Base-by-base conservation (phyloP, 2,113 vertebrate genomes). In the Rhipidura dahli region DNA sequence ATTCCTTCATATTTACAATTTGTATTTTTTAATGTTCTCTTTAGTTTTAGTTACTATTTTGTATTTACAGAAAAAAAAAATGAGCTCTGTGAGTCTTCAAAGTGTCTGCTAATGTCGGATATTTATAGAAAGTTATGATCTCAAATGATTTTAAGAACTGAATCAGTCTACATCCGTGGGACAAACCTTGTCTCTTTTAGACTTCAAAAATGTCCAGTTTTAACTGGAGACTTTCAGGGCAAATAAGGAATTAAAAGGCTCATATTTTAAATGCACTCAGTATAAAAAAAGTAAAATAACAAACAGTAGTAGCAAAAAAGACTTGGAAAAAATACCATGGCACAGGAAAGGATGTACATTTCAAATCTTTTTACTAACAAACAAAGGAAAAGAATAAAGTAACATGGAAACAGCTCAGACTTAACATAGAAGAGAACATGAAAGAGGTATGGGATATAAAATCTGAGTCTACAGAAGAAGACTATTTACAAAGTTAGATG, bases 31-130 rank as follows among this genome's bases (percentile, higher is more conserved):
- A 16, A 78, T 44, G 23, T 87, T 80, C 50, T 79, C 86, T 97
- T 96, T 95, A 92, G 47, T 49, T 96, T 92, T 91, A 89, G 93
- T 95, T 95, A 90, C 70, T 82, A 30, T 45, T 76, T 70, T 59
- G 45, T 63, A 78, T 61, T 94, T 91, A 92, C 51, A 96, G 61
- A 72, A 94, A 26, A 87, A 26, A 87, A 95, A 85, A 95, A 89
- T 8, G 21, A 94, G 76, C 39, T 50, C 57, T 83, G 42, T 30
- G 26, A 90, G 37, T 39, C 78, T 87, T 85, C 65, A 76, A 72
- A 83, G 68, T 79, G 39, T 37, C 60, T 82, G 65, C 76, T 50
- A 50, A 83, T 80, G 77, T 85, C 81, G 76, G 93, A 54, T 89
- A 93, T 81, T 92, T 88, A 83, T 72, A 96, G 92, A 73, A 87